phyloP scores from a whole-genome alignment of 2,888 invertebrate species.

The Meiosimyza decipiens region DNA sequence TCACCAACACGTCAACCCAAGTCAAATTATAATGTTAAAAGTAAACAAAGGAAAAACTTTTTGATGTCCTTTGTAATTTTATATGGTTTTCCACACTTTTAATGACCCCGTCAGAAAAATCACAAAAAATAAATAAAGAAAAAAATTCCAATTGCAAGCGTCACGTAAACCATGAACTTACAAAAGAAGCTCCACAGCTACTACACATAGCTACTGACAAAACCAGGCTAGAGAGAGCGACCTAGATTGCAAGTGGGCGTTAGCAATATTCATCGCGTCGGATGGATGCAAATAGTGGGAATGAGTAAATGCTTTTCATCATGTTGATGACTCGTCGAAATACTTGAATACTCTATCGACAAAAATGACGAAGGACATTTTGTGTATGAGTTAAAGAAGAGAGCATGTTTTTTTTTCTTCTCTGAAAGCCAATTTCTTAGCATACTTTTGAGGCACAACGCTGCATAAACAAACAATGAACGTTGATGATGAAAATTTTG shows the following conservation, averaged over 20 bases:
- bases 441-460: no score
- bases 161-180: slow-evolving; percentile 34
- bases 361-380: slow-evolving; percentile 29
- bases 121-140: neutral
- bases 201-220: neutral
- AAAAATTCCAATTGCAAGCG: slow-evolving; percentile 14
- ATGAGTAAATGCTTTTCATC: slow-evolving; percentile 33
- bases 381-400: slow-evolving; percentile 24
- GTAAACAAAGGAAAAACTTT: neutral
- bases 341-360: slow-evolving; percentile 41
- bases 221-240: neutral
- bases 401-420: neutral
- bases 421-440: no score
- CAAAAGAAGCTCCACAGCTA: slow-evolving; percentile 14
- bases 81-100: slow-evolving; percentile 29
- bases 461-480: no score
- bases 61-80: slow-evolving; percentile 26
- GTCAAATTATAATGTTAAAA: neutral
- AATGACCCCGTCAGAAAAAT: slow-evolving; percentile 14
- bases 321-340: slow-evolving; percentile 38
- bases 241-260: neutral
- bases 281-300: neutral
- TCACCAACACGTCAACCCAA: neutral
- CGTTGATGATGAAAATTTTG: neutral
- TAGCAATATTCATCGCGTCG: no score